Conservation (phyloP, 2,797 vertebrate genomes). For the Gambusia yucatana region DNA sequence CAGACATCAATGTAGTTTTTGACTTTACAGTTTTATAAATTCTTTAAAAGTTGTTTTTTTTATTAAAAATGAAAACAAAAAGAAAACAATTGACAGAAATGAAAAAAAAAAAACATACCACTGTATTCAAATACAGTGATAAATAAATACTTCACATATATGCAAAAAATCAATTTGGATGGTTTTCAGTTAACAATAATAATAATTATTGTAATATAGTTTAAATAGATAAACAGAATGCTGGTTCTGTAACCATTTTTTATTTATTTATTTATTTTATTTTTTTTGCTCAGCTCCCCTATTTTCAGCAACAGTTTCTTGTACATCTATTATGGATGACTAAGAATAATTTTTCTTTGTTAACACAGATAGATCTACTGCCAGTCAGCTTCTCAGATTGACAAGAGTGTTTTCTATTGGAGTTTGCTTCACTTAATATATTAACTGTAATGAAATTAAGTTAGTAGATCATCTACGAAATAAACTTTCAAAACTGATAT, state of each 20-base stretch:
- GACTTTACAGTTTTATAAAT: neutral
- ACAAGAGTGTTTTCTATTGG: neutral
- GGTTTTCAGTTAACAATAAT: too few relatives aligned
- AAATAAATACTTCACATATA: too few relatives aligned
- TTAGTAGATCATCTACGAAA: neutral
- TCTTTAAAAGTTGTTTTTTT: neutral
- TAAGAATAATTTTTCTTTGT: neutral
- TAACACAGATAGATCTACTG: neutral
- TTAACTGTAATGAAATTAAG: neutral
- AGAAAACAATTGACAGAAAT: neutral
- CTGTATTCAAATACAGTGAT: neutral
- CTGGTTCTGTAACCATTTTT: too few relatives aligned
- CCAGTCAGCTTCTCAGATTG: neutral
- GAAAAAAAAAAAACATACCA: neutral
- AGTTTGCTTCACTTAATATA: neutral
- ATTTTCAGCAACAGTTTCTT: neutral
- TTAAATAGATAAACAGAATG: neutral
- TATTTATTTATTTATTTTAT: too few relatives aligned
- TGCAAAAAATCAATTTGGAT: too few relatives aligned
- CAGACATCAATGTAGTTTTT: neutral
- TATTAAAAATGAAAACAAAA: neutral
- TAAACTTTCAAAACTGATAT: neutral
- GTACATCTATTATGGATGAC: neutral
- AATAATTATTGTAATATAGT: too few relatives aligned
- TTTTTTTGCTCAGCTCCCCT: neutral